Conservation (phyloP, 2,113 vertebrate species). For the Crypturellus undulatus region DNA sequence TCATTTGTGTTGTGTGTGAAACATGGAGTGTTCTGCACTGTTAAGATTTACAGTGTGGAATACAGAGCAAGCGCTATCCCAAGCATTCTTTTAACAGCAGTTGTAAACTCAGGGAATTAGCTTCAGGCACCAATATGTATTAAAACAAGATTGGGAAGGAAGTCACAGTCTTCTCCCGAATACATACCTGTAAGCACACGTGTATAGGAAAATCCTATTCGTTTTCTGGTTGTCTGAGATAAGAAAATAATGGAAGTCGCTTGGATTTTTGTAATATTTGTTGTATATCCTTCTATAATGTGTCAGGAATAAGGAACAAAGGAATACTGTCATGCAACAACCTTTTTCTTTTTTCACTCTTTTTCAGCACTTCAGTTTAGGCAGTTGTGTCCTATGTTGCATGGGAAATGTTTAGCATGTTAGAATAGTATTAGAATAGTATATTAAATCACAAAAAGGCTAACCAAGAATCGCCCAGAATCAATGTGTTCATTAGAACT, state of each 20-base stretch:
- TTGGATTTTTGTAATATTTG: neutral
- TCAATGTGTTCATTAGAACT: neutral
- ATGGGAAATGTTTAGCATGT: neutral
- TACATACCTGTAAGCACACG: neutral
- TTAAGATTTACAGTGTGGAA: constrained; percentile 69
- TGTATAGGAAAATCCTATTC: neutral
- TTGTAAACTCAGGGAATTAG: constrained; percentile 51
- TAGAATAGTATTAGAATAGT: fast-evolving
- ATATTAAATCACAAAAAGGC: neutral
- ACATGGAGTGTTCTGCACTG: constrained; percentile 47
- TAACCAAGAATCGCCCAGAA: neutral
- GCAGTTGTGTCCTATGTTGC: fast-evolving
- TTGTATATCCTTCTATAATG: neutral
- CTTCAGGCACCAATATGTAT: constrained; percentile 36
- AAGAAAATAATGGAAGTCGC: neutral
- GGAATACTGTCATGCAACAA: neutral
- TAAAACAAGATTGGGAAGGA: constrained; percentile 36
- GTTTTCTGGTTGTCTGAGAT: neutral
- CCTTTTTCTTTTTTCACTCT: no score
- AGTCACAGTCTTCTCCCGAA: neutral
- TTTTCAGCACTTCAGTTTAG: neutral
- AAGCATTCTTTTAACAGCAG: constrained; percentile 41
- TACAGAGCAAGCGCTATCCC: constrained; percentile 64
- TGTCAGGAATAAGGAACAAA: fast-evolving
- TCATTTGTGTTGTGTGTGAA: constrained; percentile 74